Evolutionary conservation across 2,113 vertebrate genomes (phyloP), one percentile per base, ranked within the genome.

Genomic region (Symphodus melops): DNA sequence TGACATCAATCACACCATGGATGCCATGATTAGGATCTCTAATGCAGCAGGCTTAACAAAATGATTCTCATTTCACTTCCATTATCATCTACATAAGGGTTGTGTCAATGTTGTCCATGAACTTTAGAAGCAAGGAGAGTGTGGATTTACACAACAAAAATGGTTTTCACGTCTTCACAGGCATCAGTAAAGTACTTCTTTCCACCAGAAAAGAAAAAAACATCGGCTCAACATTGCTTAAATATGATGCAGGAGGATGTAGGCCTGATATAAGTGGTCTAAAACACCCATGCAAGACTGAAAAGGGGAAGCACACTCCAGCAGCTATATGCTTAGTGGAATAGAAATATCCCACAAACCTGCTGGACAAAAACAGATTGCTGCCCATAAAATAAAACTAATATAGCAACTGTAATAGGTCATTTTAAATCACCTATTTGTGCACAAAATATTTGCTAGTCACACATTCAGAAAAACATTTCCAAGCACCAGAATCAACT

Each of bases 41-140:
- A 36, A 79, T 79, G 69, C 52, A 16, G 17, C 1, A 33, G 8
- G 33, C 19, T 79, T 52, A 68, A 28, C 69, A 68, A 13, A 63
- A 62, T 12, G 8, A 51, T n/a, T 63, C 52, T 37, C 63, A n/a
- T 42, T 23, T 57, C 23, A 62, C 19, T 9, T 48, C 13, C n/a
- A 33, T 56, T 9, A 66, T 17, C 39, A 7, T 60, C 54, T n/a
- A 7, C 46, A 48, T 8, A 21, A 39, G 39, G 12, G 9, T 54
- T 17, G 17, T 66, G 25, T 60, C 46, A 60, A 4, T 56, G 49
- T 60, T 61, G 23, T 39, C 49, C 62, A 28, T 55, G 20, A 21
- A 39, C 41, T 39, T 37, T 28, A 48, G 16, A 48, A 28, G 37
- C 55, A 16, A 21, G 36, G 16, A 54, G 8, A n/a, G 3, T 46